Conservation (phyloP, 2,113 vertebrate genomes). For the Gopherus evgoodei region DNA sequence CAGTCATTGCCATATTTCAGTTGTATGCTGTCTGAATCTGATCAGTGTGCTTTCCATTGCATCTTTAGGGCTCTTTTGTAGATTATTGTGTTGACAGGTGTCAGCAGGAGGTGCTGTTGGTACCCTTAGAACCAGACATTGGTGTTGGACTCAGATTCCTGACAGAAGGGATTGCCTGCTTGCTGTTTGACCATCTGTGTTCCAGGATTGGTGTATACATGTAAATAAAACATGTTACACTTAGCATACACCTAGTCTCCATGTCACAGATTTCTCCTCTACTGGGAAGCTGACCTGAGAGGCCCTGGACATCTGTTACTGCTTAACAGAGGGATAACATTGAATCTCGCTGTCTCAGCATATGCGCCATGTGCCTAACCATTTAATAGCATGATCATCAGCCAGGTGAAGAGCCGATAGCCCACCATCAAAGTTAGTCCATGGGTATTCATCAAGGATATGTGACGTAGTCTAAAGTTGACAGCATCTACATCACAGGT, state of each 20-base stretch:
- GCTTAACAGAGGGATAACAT: too few relatives aligned
- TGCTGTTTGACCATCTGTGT: neutral
- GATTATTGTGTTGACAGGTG: neutral
- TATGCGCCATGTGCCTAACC: too few relatives aligned
- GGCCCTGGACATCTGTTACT: too few relatives aligned
- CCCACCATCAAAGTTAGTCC: too few relatives aligned
- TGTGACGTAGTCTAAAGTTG: too few relatives aligned
- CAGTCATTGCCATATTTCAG: neutral
- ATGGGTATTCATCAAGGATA: too few relatives aligned
- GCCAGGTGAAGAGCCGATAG: too few relatives aligned
- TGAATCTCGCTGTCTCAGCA: too few relatives aligned
- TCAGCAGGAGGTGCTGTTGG: slow-evolving; percentile 33
- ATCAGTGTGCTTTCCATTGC: neutral
- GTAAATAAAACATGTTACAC: neutral
- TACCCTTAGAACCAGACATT: neutral
- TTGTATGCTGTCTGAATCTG: neutral
- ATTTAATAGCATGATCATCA: too few relatives aligned
- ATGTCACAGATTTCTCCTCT: neutral
- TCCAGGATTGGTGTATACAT: neutral
- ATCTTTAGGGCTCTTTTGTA: neutral
- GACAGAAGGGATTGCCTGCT: neutral
- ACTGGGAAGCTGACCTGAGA: neutral
- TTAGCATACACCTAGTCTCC: neutral
- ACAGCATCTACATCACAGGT: too few relatives aligned
- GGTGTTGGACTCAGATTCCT: neutral